Conservation (phyloP, 2,797 vertebrate species). For the Peromyscus nudipes region DNA sequence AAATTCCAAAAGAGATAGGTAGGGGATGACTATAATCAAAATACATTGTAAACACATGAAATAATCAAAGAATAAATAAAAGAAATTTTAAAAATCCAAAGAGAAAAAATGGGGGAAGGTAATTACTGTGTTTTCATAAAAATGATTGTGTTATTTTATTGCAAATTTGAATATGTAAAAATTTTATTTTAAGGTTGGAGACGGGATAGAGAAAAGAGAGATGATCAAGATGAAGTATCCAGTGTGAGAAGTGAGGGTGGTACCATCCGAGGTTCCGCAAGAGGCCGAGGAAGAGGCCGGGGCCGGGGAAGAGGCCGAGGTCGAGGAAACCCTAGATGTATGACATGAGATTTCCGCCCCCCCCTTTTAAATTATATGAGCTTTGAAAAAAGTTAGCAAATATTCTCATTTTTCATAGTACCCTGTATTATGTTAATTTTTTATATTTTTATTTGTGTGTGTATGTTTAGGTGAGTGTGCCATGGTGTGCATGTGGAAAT, state of each 20-base stretch:
- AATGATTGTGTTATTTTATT: constrained; percentile 34
- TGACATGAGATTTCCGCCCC: constrained; percentile 59
- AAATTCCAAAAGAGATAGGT: not conserved
- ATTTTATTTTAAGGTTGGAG: constrained; percentile 91
- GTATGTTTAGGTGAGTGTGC: not conserved
- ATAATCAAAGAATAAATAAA: not conserved
- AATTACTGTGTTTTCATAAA: constrained; percentile 46
- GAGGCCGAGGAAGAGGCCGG: constrained; percentile 93
- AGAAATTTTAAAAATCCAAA: not conserved
- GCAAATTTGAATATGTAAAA: constrained; percentile 42
- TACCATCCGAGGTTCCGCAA: constrained; percentile 88
- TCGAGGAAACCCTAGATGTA: constrained; percentile 90
- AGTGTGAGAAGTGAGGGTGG: constrained; percentile 92
- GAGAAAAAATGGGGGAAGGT: not conserved
- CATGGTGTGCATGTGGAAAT: not conserved
- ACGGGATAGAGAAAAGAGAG: constrained; percentile 90
- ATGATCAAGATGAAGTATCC: constrained; percentile 91
- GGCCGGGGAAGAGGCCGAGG: constrained; percentile 95
- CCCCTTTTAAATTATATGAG: not conserved
- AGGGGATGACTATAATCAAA: not conserved
- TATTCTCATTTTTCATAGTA: not conserved
- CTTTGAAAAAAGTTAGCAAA: constrained; percentile 32
- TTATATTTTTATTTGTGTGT: not conserved
- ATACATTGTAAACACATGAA: not conserved
- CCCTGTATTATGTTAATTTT: not conserved